These are phyloP conservation scores for Panthera tigris DNA, from an alignment of 2,113 vertebrate genomes.

Conservation along the genomic window DNA sequence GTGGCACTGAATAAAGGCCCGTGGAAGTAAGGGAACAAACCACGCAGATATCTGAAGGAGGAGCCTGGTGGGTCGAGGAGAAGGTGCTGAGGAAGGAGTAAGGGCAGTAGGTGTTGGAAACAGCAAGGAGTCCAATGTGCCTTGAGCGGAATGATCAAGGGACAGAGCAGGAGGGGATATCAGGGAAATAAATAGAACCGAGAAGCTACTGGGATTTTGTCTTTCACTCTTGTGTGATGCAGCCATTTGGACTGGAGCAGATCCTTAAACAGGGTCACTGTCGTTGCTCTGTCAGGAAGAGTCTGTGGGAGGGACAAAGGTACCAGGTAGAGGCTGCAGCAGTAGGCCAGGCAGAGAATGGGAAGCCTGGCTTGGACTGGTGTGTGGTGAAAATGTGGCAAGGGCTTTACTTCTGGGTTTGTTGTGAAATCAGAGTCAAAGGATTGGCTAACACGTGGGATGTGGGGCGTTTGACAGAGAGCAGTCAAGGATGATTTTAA, in stretches of 20 bases:
- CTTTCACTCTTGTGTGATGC: not conserved
- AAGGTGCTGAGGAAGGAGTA: not conserved
- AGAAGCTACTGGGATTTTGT: not conserved
- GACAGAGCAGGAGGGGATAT: not conserved
- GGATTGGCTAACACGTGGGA: not conserved
- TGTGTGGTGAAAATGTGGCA: not conserved
- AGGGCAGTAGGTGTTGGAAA: not conserved
- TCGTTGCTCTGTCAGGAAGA: not conserved
- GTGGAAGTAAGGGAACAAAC: not conserved
- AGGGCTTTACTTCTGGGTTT: not conserved
- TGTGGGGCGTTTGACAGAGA: not conserved
- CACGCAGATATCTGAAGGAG: not conserved
- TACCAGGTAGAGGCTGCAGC: not conserved
- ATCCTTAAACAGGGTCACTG: not conserved
- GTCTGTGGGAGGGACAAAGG: not conserved
- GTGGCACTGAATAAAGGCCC: not conserved
- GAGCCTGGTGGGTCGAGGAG: not conserved
- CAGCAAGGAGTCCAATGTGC: not conserved
- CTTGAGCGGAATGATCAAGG: not conserved
- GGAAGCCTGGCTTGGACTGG: not conserved
- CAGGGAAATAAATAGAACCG: not conserved
- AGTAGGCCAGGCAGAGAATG: not conserved
- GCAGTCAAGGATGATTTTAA: not conserved
- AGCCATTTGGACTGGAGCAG: not conserved
- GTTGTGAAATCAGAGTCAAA: not conserved